Base-by-base conservation (phyloP, 2,113 vertebrate species). In the Phocoena phocoena region DNA sequence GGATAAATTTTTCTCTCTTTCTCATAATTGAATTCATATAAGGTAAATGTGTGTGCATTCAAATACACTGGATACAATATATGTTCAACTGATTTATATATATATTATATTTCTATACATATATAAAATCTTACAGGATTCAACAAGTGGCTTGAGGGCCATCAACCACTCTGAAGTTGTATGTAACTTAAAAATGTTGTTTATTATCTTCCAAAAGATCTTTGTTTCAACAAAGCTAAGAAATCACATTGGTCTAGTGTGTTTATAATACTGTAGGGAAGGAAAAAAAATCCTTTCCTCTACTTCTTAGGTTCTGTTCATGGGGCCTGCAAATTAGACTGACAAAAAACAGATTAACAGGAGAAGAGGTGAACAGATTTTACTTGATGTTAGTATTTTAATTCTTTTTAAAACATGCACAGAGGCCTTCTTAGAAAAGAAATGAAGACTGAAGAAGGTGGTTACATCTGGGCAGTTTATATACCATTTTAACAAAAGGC, bases 11-110 rank as follows among this genome's bases (percentile, higher is more conserved):
- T 92, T 87, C 7, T 79, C 3, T 79, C 8, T 96, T 95, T 83
- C 58, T 84, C 28, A 63, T 93, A 90, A 96, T 44, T 76, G 28
- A 88, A 95, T 97, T 88, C 55, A 82, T 76, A 53, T 79, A 88
- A 93, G 25, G 31, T 44, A 92, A 70, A 41, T 94, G 23, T 79
- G 68, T 63, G 44, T 93, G 8, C 86, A 20, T 65, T 76, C 62
- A 63, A 77, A 68, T 36, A 82, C 15, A 26, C 63, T 91, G 70
- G 70, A 38, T 58, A 38, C 20, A 63, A 71, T 80, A 55, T 47
- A 71, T 87, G 33, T 71, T 88, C 79, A 94, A 47, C 50, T 85
- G 82, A 60, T 77, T 20, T 50, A 71, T 21, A 8, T 70, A 55
- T 55, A 26, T 55, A 33, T 92, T 74, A 44, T 73, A 44, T 50